phyloP scores from a whole-genome alignment of 2,888 invertebrate genomes.

The Hemistola chrysoprasaria region DNA sequence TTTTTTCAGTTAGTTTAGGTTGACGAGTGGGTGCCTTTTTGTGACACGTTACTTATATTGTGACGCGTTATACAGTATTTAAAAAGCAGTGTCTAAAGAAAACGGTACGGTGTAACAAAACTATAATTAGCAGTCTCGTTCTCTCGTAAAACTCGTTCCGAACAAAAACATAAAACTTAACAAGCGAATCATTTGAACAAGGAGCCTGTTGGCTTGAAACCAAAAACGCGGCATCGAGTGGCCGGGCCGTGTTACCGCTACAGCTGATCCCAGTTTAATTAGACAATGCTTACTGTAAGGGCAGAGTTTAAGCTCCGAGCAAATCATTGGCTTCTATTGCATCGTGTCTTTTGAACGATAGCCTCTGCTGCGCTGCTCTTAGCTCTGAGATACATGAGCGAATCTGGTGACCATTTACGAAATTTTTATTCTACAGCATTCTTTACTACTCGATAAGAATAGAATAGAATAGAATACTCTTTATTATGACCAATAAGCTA shows the following conservation, averaged over 20 bases:
- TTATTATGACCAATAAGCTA: too few species aligned
- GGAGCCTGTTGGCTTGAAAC: slow-evolving; percentile 65
- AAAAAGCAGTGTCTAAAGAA: slow-evolving; percentile 4
- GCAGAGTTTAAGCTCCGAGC: slow-evolving; percentile 13
- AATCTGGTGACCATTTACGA: too few species aligned
- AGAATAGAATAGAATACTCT: too few species aligned
- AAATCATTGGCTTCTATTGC: slow-evolving; percentile 12
- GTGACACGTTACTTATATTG: too few species aligned
- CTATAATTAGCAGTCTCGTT: slow-evolving; percentile 29
- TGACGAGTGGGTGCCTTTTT: too few species aligned
- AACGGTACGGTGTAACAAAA: slow-evolving; percentile 21
- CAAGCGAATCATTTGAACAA: slow-evolving; percentile 64
- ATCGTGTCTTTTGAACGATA: too few species aligned
- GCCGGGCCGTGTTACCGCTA: slow-evolving; percentile 42
- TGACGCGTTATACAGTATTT: too few species aligned
- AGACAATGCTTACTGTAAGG: slow-evolving; percentile 42
- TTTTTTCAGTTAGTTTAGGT: too few species aligned
- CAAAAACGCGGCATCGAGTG: slow-evolving; percentile 59
- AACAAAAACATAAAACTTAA: slow-evolving; percentile 57
- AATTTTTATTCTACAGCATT: too few species aligned
- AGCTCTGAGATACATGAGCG: too few species aligned
- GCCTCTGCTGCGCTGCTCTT: too few species aligned
- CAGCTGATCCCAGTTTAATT: slow-evolving; percentile 71
- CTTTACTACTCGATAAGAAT: too few species aligned
- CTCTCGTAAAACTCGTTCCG: slow-evolving; percentile 20